phyloP scores from a whole-genome alignment of 2,113 vertebrate species.

The Merops nubicus region DNA sequence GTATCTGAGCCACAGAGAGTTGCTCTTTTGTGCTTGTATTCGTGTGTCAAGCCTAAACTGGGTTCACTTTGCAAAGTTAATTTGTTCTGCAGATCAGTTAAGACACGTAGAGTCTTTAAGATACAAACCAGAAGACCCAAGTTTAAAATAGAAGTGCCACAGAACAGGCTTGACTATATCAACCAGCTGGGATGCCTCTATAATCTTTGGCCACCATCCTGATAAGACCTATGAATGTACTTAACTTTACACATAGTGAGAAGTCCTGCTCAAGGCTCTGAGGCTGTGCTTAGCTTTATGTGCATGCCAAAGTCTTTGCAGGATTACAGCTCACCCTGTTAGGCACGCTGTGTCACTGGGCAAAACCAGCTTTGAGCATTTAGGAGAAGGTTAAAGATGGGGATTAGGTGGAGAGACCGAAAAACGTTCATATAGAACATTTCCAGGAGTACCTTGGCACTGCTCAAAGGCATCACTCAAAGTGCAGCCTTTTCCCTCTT shows the following conservation, averaged over 20 bases:
- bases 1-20: neutral
- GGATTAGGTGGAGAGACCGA: neutral
- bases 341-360: neutral
- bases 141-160: constrained; percentile 58
- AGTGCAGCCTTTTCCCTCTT: neutral
- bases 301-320: neutral
- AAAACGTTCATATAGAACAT: neutral
- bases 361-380: neutral
- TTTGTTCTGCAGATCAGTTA: constrained; percentile 49
- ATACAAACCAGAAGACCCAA: constrained; percentile 53
- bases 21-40: neutral
- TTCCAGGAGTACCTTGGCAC: neutral
- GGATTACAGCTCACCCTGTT: neutral
- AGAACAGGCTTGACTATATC: constrained; percentile 32
- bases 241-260: neutral
- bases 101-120: constrained; percentile 25
- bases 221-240: constrained; percentile 34
- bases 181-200: constrained; percentile 34
- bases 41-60: constrained; percentile 52
- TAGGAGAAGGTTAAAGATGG: neutral
- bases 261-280: neutral
- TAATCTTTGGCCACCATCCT: constrained; percentile 56
- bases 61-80: constrained; percentile 30
- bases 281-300: neutral
- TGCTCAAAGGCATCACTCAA: neutral